Percentiles rank a stretch among this genome's conserved stretches.
phyloP scores from a whole-genome alignment of 2,113 vertebrate species.

The Polypterus bichir region DNA sequence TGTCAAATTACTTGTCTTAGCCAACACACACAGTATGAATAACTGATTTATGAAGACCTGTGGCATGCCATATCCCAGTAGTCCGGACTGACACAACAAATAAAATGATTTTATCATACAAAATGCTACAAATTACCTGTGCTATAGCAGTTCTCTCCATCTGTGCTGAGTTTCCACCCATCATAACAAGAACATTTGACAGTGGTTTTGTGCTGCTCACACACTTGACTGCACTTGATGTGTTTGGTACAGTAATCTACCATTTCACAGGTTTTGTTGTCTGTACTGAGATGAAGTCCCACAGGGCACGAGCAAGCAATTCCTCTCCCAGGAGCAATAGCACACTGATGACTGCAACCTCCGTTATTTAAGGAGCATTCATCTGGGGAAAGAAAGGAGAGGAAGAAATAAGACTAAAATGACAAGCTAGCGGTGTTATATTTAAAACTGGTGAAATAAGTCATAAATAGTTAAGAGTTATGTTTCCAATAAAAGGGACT shows the following conservation, averaged over 20 bases:
- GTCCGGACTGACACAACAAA: too few relatives aligned
- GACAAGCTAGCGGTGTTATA: neutral
- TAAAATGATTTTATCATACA: too few relatives aligned
- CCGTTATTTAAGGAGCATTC: slow-evolving; percentile 82
- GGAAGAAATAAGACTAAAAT: neutral
- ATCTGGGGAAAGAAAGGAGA: slow-evolving; percentile 44
- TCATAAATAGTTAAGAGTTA: too few relatives aligned
- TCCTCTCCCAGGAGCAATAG: slow-evolving; percentile 76
- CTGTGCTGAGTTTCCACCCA: slow-evolving; percentile 74
- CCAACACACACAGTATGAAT: too few relatives aligned
- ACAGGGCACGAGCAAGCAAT: slow-evolving; percentile 81
- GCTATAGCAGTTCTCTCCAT: slow-evolving; percentile 80
- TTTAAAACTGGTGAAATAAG: too few relatives aligned
- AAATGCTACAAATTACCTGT: slow-evolving; percentile 46
- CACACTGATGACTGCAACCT: slow-evolving; percentile 90
- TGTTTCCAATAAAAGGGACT: too few relatives aligned
- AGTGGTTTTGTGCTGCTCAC: slow-evolving; percentile 83
- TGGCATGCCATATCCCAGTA: too few relatives aligned
- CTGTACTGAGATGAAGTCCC: slow-evolving; percentile 64
- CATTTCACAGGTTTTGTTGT: slow-evolving; percentile 83
- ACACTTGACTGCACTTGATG: slow-evolving; percentile 86
- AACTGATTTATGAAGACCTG: too few relatives aligned
- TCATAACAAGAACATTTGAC: slow-evolving; percentile 94
- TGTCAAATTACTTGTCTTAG: too few relatives aligned
- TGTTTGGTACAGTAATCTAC: slow-evolving; percentile 84